Percentiles rank a stretch among this genome's conserved stretches.
phyloP scores from a whole-genome alignment of 2,888 invertebrate species.

The Spisula subtruncata region DNA sequence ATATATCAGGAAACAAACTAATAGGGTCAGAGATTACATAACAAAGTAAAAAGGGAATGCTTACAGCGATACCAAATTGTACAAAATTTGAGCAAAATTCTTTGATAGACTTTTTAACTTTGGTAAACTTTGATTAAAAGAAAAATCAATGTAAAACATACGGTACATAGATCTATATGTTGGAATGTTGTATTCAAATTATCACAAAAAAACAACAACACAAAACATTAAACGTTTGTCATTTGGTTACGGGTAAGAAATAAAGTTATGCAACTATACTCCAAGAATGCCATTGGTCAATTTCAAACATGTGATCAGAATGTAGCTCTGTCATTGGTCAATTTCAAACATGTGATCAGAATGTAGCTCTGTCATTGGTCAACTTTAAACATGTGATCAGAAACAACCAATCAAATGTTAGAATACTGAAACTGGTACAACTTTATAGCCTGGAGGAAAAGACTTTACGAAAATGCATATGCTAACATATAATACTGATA shows the following conservation, averaged over 20 bases:
- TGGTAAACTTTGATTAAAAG: neutral
- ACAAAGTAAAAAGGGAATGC: neutral
- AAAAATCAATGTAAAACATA: neutral
- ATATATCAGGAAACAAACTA: neutral
- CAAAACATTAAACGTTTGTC: neutral
- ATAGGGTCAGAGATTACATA: neutral
- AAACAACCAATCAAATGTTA: too few relatives aligned
- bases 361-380: too few relatives aligned
- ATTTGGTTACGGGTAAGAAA: too few relatives aligned
- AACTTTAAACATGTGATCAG: too few relatives aligned
- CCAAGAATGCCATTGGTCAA: too few relatives aligned
- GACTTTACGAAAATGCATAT: neutral
- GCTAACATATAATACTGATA: neutral
- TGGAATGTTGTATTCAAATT: neutral
- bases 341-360: too few relatives aligned
- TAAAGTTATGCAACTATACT: too few relatives aligned
- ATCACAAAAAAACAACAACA: neutral
- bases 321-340: too few relatives aligned
- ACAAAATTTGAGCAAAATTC: slow-evolving; percentile 12
- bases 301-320: too few relatives aligned
- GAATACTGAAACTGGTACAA: too few relatives aligned
- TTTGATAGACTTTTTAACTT: neutral
- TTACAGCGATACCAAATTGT: neutral
- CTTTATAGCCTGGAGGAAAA: neutral
- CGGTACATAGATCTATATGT: too few relatives aligned